Evolutionary conservation across 2,113 vertebrate species (phyloP), one percentile per base, ranked within the genome.

Genomic region (Tachycineta bicolor): DNA sequence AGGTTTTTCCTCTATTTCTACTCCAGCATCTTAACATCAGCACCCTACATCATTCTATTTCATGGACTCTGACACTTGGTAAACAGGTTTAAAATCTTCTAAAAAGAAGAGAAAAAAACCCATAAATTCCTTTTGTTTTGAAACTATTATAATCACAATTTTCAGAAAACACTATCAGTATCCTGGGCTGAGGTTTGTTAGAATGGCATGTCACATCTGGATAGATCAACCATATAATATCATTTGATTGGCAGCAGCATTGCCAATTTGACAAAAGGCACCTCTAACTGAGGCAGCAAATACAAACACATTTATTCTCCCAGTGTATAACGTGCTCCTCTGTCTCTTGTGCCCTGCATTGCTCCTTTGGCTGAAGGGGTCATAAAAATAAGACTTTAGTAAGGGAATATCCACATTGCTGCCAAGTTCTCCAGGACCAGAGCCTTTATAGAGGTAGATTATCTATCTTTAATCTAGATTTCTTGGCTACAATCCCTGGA

Each of bases 51-150:
- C 91, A 81, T 96, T 96, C 94, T 93, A 22, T 85, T 95, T 97
- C 91, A 96, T 94, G 65, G 80, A 56, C 26, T 49, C 70, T 96
- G 95, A 94, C 87, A 96, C 67, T 83, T 89, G 41, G 90, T 89
- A 97, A 96, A 96, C 59, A 22, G 55, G 56, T 93, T 96, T 93
- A 93, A 95, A 89, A 97, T 76, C 77, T 96, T 96, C 80, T 62
- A 20, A 81, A 70, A 80, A 60, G 47, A 83, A 68, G n/a, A 18
- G 41, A 59, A 81, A 86, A 79, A 85, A 1, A 0, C 3, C 6
- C 28, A 87, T 81, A 90, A 88, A 94, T 56, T 74, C 39, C 16
- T 93, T 95, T 93, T 90, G 31, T 82, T 96, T 95, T 91, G 55
- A 70, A 70, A 29, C 14, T 4, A 65, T 88, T 93, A 95, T 75